Evolutionary conservation across 2,888 invertebrate genomes (phyloP), one percentile per base, ranked within the genome.

Genomic region (Platycheirus albimanus): DNA sequence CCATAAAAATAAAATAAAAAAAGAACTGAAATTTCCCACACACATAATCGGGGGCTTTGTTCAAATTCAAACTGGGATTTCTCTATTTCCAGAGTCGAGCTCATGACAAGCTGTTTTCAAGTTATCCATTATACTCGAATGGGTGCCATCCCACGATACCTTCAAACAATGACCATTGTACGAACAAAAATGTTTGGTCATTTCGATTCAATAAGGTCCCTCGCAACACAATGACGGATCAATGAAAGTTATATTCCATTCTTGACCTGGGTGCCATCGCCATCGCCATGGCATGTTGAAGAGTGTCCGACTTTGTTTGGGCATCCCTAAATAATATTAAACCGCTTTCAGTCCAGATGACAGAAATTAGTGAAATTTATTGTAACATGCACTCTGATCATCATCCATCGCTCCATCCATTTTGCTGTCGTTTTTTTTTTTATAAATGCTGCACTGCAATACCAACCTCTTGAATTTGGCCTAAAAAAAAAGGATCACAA

Each of bases 361-460:
- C 90, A 90, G 90, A 90, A 90, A 90, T 90, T 90, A 90, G 90
- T 90, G 90, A 90, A 90, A 90, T 90, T 90, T 90, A 90, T 90
- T 90, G 90, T 90, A 78, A 74, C 78, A 78, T 69, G 72, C 78
- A 69, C 69, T 77, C 61, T 49, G 28, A 24, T 28, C 41, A 56
- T 56, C 38, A 38, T 38, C 24, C 24, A 24, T 24, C 24, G 24
- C 24, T 56, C n/a, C 36, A 4, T 67, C 38, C n/a, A n/a, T n/a
- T n/a, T n/a, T n/a, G 36, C 51, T 41, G 17, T 24, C 36, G 36
- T 64, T 13, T 3, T 33, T 8, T 33, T 8, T 8, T 33, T 33
- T 20, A 41, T 43, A 64, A 43, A 47, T 72, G 47, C 70, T n/a
- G n/a, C n/a, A n/a, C n/a, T n/a, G n/a, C n/a, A n/a, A n/a, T n/a